Percentiles rank a stretch among this genome's conserved stretches.
Evolutionary conservation across 2,113 vertebrate species (phyloP).

Genomic region (Aspidoscelis tigris): DNA sequence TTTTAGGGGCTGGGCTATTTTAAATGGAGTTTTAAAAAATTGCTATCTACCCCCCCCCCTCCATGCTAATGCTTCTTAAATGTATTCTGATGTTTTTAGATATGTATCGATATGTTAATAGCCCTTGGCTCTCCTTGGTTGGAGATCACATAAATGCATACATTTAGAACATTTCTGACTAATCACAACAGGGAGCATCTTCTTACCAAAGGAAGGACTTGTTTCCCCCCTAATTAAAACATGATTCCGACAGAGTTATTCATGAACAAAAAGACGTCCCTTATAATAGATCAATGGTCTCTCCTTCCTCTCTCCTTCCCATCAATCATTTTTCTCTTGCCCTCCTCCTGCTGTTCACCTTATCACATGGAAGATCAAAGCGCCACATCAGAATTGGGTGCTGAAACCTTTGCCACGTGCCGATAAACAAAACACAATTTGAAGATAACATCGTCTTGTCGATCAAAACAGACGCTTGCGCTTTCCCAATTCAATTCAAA

Average conservation of each 20-base stretch:
- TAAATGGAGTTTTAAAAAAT: too few relatives aligned
- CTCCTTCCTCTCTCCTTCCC: constrained; percentile 31
- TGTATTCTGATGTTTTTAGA: too few relatives aligned
- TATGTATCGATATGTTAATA: too few relatives aligned
- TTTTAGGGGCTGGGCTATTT: too few relatives aligned
- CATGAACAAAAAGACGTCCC: constrained; percentile 49
- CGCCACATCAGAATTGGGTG: constrained; percentile 54
- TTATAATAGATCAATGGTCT: constrained; percentile 71
- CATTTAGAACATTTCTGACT: too few relatives aligned
- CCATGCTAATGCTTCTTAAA: too few relatives aligned
- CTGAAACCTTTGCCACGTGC: constrained; percentile 52
- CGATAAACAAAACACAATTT: constrained; percentile 74
- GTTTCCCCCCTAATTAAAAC: background rate
- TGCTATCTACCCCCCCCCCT: too few relatives aligned
- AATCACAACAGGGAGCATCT: background rate
- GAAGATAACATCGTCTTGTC: constrained; percentile 67
- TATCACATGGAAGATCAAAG: constrained; percentile 71
- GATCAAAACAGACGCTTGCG: constrained; percentile 68
- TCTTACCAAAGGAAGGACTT: background rate
- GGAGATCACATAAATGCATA: too few relatives aligned
- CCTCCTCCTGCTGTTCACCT: constrained; percentile 65
- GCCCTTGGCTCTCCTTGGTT: too few relatives aligned
- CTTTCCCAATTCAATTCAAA: constrained; percentile 74
- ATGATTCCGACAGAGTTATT: constrained; percentile 55
- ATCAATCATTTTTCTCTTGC: constrained; percentile 68